Evolutionary conservation across 1,140 invertebrate genomes (phyloP).

Genomic region (Dermatophagoides farinae): DNA sequence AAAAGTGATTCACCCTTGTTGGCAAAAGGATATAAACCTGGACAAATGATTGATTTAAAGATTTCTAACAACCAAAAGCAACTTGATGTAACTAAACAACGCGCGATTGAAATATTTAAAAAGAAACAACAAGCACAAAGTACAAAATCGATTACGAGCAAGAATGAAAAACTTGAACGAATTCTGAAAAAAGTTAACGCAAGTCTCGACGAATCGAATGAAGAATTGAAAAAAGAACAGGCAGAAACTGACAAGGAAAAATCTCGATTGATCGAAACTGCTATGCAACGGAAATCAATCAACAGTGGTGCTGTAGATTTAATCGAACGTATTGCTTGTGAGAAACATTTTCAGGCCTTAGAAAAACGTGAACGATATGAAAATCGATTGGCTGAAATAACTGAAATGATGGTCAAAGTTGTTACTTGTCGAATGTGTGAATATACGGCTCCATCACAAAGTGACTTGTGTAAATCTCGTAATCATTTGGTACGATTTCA

Average conservation of each 20-base stretch:
- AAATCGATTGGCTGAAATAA: slow-evolving; percentile 69
- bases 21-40: slow-evolving; percentile 9
- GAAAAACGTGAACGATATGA: slow-evolving; percentile 77
- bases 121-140: not conserved
- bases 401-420: slow-evolving; percentile 61
- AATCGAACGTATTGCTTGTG: slow-evolving; percentile 47
- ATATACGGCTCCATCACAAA: slow-evolving; percentile 62
- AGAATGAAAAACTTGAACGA: not conserved
- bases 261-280: not conserved
- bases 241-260: not conserved
- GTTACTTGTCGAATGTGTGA: slow-evolving; percentile 68
- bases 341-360: slow-evolving; percentile 66
- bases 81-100: not conserved
- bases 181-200: not conserved
- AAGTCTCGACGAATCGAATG: not conserved
- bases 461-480: slow-evolving; percentile 59
- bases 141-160: not conserved
- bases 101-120: slow-evolving; percentile 7
- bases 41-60: slow-evolving; percentile 1
- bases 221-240: not conserved
- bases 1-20: not conserved
- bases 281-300: slow-evolving; percentile 46
- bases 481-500: slow-evolving; percentile 51
- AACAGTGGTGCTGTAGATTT: slow-evolving; percentile 51
- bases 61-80: not conserved